phyloP scores from a whole-genome alignment of 2,888 invertebrate species.

The Epinotia bilunana region DNA sequence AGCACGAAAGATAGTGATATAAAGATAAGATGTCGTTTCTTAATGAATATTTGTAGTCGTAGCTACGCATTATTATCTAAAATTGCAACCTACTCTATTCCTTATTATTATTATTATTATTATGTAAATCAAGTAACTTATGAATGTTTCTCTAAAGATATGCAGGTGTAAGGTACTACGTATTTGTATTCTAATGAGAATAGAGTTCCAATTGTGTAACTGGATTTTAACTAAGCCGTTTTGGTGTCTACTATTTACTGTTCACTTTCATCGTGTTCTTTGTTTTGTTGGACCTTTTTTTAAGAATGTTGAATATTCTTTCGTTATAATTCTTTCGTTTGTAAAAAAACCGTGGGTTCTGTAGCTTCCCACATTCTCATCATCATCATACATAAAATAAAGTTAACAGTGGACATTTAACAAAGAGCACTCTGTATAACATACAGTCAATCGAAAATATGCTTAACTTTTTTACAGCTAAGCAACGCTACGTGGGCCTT shows the following conservation, averaged over 20 bases:
- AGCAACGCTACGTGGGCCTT: not conserved
- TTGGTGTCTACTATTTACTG: conserved; percentile 44
- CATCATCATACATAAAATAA: too few relatives aligned
- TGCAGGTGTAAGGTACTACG: not conserved
- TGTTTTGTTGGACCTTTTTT: conserved; percentile 46
- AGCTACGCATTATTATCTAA: conserved; percentile 41
- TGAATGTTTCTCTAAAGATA: conserved; percentile 14
- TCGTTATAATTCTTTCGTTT: conserved; percentile 34
- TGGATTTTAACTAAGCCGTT: conserved; percentile 15
- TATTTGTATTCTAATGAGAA: conserved; percentile 13
- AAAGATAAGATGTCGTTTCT: conserved; percentile 39
- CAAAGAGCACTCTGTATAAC: not conserved
- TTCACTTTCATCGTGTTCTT: conserved; percentile 50
- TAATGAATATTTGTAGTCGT: conserved; percentile 29
- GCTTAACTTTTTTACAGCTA: too few relatives aligned
- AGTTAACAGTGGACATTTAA: not conserved
- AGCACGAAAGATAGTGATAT: conserved; percentile 38
- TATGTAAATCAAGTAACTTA: not conserved
- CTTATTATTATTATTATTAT: not conserved
- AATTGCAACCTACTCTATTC: conserved; percentile 1
- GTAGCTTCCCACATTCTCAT: conserved; percentile 9
- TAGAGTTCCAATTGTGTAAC: not conserved
- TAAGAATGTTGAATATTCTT: conserved; percentile 44
- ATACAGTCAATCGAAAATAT: not conserved
- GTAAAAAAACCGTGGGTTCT: conserved; percentile 31